phyloP scores from a whole-genome alignment of 2,888 invertebrate genomes.

The Drosophila eohydei region DNA sequence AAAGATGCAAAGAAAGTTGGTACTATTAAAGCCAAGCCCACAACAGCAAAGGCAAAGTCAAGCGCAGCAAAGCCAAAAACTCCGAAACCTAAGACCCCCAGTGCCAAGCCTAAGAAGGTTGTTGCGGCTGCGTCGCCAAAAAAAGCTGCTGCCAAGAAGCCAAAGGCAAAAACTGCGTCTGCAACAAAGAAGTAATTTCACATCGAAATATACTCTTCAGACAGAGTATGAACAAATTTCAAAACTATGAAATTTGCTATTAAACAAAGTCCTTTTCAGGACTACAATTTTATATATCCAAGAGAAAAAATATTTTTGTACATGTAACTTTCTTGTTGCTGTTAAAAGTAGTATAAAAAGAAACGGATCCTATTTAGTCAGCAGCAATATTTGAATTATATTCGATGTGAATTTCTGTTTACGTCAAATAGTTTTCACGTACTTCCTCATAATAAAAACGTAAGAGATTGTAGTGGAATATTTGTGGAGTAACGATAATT shows the following conservation, averaged over 20 bases:
- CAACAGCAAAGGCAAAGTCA: slow-evolving; percentile 33
- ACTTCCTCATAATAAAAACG: no score
- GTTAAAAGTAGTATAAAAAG: no score
- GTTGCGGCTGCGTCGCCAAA: slow-evolving; percentile 33
- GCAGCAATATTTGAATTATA: no score
- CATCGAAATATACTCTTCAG: slow-evolving; percentile 9
- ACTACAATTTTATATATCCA: not conserved
- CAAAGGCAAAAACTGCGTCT: slow-evolving; percentile 44
- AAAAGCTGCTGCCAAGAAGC: slow-evolving; percentile 42
- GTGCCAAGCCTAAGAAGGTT: slow-evolving; percentile 42
- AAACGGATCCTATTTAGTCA: no score
- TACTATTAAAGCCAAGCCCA: slow-evolving; percentile 46
- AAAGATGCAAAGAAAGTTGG: slow-evolving; percentile 52
- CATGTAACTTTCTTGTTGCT: not conserved
- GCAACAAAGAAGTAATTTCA: slow-evolving; percentile 36
- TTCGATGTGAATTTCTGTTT: no score
- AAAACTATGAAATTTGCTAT: slow-evolving; percentile 6
- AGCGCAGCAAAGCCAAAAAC: slow-evolving; percentile 36
- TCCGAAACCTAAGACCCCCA: slow-evolving; percentile 38
- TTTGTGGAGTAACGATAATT: no score
- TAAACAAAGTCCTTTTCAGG: slow-evolving; percentile 9
- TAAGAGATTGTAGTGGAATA: no score
- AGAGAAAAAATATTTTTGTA: not conserved
- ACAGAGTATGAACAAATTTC: not conserved
- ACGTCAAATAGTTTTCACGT: no score